Conservation (phyloP, 2,888 invertebrate genomes). For the Tyria jacobaeae region DNA sequence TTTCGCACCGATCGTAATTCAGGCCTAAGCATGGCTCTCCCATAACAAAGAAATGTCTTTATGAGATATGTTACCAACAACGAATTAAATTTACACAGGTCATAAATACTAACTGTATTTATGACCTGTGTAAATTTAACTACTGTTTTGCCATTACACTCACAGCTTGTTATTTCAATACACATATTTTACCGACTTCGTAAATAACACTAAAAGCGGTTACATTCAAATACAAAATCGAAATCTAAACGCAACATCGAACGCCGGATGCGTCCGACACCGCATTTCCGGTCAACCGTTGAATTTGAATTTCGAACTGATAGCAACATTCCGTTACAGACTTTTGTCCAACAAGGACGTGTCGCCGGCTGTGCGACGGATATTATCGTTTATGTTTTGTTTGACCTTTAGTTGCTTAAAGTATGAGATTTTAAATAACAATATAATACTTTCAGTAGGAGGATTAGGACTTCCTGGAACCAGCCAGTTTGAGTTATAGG, state of each 20-base stretch:
- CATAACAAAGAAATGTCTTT: too few species aligned
- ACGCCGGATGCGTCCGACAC: conserved; percentile 69
- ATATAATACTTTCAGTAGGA: too few species aligned
- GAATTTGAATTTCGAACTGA: conserved; percentile 83
- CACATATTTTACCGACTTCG: background rate
- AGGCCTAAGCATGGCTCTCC: too few species aligned
- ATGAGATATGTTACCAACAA: too few species aligned
- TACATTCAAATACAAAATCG: conserved; percentile 36
- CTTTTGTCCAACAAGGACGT: conserved; percentile 72
- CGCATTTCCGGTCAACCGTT: conserved; percentile 81
- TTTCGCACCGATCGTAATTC: too few species aligned
- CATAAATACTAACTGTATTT: too few species aligned
- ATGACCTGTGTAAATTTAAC: too few species aligned
- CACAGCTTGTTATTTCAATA: too few species aligned
- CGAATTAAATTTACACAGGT: too few species aligned
- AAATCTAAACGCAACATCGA: conserved; percentile 55
- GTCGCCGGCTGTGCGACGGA: conserved; percentile 60
- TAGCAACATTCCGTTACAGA: conserved; percentile 70
- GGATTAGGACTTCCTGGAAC: too few species aligned
- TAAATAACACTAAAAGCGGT: conserved; percentile 20
- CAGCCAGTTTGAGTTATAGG: too few species aligned
- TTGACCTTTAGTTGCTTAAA: conserved; percentile 22
- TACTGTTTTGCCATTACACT: too few species aligned
- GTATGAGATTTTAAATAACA: background rate
- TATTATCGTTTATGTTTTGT: conserved; percentile 57